Base-by-base conservation (phyloP, 1,140 invertebrate genomes). In the Drepana arcuata region DNA sequence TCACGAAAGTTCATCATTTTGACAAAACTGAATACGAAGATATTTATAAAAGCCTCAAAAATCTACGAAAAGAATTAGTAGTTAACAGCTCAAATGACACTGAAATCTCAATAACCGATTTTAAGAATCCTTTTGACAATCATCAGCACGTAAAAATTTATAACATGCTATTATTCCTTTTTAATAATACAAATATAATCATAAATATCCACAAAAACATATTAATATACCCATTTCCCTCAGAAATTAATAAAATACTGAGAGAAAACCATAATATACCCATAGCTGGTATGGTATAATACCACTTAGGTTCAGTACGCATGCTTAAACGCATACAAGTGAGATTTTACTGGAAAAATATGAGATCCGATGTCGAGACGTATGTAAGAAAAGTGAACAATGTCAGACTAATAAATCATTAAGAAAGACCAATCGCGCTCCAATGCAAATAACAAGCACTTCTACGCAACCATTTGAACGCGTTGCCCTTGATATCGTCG, bases 1-100 rank as follows among this genome's bases (percentile, higher is more conserved):
- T 46, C 13, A 31, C 21, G 6, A 52, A 48, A 28, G 45, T 52
- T 0, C 25, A 52, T 11, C 26, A 57, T 28, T 57, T 52, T 14
- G 45, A 57, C 14, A 2, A 29, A 1, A 7, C 11, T 2, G 26
- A 23, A 1, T 52, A 51, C 36, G n/a, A 10, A 1, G 44, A 45
- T 2, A 42, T 48, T 7, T 46, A 23, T 26, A 13, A 34, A 31
- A 43, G 28, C 2, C 9, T 41, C 7, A 46, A 35, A 41, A 10
- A 12, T 7, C 5, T 14, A 1, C 27, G 36, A 14, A 38, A 37
- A 18, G 12, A 39, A 14, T 15, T 47, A 16, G n/a, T 36, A 7
- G 2, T 11, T 9, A 4, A 5, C 10, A 7, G 15, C 9, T 21
- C 9, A 11, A 2, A 28, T 13, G 2, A 3, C 2, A 31, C 27